Base-by-base conservation (phyloP, 2,888 invertebrate species). In the Lysandra bellargus region DNA sequence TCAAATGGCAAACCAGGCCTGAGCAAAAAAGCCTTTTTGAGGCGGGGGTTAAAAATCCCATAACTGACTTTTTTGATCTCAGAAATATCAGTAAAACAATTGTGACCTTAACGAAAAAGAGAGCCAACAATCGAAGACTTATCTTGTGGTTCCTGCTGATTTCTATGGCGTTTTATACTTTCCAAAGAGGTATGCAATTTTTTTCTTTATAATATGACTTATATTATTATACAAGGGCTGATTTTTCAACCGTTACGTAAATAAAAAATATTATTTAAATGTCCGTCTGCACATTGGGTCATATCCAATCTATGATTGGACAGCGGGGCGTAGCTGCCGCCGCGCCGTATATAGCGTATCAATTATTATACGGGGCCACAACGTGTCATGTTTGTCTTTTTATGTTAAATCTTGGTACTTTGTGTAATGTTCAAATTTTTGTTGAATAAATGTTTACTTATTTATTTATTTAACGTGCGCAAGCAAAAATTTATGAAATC, bases 111-210 rank as follows among this genome's bases (percentile, higher is more conserved):
- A 88, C 95, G 0, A 97, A 96, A 84, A 93, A 89, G 75, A 93
- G 98, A 14, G 85, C 91, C 0, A 92, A 95, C 5, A 95, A 95
- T 81, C 91, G 96, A 12, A 95, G 97, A 82, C 85, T 95, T 57
- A 97, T 96, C 83, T 88, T 98, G 3, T 95, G 96, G 89, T 91
- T 97, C 61, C 88, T 98, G n/a, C 95, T 98, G 14, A 84, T 96
- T 12, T 95, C 96, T 30, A 97, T 98, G 97, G 96, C 96, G 0
- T 92, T 97, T 78, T 98, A 98, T 84, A 97, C 97, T 78, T 98
- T 97, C 87, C 97, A 98, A 88, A 95, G 98, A 86, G 95, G 95
- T 95, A 83, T 83, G 85, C 5, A 73, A 53, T 57, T 30, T 64
- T 30, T 80, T n/a, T 78, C 53, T 57, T 14, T 33, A 23, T 14